Evolutionary conservation across 1,140 invertebrate genomes (phyloP).

Genomic region (Drosophila jambulina): DNA sequence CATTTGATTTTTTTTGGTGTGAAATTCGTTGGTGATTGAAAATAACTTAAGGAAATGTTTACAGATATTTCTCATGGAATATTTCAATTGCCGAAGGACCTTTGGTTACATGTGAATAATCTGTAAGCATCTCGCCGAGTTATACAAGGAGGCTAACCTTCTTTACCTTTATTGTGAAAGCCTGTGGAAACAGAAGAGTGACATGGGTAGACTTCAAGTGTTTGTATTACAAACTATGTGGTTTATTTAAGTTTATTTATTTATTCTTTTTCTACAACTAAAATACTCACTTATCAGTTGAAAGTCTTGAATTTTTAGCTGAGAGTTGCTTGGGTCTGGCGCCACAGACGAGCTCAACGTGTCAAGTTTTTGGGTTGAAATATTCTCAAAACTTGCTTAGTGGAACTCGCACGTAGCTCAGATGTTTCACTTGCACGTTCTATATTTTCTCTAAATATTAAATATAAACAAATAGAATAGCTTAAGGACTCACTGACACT

Average conservation of each 20-base stretch:
- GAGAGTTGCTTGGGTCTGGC: neutral
- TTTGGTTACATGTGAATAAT: slow-evolving; percentile 5
- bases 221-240: neutral
- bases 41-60: slow-evolving; percentile 3
- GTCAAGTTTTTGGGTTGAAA: slow-evolving; percentile 75
- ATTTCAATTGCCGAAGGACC: neutral
- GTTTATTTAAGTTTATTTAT: neutral
- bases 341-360: slow-evolving; percentile 77
- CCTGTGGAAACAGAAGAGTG: neutral
- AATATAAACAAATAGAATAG: neutral
- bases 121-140: slow-evolving; percentile 3
- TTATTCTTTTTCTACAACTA: neutral
- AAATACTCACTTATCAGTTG: neutral
- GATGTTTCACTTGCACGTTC: neutral
- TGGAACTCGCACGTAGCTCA: slow-evolving; percentile 71
- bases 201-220: neutral
- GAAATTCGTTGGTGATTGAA: neutral
- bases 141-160: neutral
- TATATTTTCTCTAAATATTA: neutral
- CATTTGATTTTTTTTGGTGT: neutral
- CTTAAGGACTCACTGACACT: slow-evolving; percentile 1
- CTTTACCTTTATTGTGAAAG: too few species aligned
- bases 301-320: neutral
- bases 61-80: slow-evolving; percentile 4
- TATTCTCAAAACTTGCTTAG: slow-evolving; percentile 77